Evolutionary conservation across 1,140 invertebrate species (phyloP), one percentile per base, ranked within the genome.

Genomic region (Habropoda laboriosa): DNA sequence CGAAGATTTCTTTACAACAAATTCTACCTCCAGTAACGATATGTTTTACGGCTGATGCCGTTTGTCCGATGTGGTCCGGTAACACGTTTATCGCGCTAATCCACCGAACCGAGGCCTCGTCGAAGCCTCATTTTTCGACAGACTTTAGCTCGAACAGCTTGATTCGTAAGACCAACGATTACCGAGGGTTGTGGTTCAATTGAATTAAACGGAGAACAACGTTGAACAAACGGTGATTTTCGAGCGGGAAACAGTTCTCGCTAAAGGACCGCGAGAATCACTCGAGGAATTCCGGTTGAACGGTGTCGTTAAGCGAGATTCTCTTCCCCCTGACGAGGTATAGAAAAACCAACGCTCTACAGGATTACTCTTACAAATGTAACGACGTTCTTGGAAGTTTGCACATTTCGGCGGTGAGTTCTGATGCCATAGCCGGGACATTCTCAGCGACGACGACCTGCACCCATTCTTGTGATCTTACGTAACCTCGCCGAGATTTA

Each of bases 281-380:
- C 27, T 35, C 12, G n/a, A 4, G 12, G 8, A 35, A 24, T 4
- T 40, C 60, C 24, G 64, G 42, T 24, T 27, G n/a, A 64, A 40
- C 40, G 45, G 40, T 51, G 66, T 68, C 66, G 66, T 53, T 66
- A 57, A 18, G 74, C 49, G 74, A 72, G 61, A 73, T 81, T 79
- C 67, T n/a, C 24, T 10, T 67, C 61, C 58, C 51, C 63, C n/a
- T 63, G 53, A 67, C 42, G 80, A 32, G 13, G 21, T 61, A 58
- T 35, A 51, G 58, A 67, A 60, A 61, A 77, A 81, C 63, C 47
- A 30, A 45, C 27, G 42, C 51, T 49, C 35, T 60, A 58, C 55
- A 45, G 47, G 61, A 72, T 81, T 60, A 67, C 80, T 81, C 67
- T 72, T 72, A 81, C 74, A 72, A 55, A 67, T 51, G 57, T 74